Conservation (phyloP, 1,140 invertebrate species). For the Ericerus pela region DNA sequence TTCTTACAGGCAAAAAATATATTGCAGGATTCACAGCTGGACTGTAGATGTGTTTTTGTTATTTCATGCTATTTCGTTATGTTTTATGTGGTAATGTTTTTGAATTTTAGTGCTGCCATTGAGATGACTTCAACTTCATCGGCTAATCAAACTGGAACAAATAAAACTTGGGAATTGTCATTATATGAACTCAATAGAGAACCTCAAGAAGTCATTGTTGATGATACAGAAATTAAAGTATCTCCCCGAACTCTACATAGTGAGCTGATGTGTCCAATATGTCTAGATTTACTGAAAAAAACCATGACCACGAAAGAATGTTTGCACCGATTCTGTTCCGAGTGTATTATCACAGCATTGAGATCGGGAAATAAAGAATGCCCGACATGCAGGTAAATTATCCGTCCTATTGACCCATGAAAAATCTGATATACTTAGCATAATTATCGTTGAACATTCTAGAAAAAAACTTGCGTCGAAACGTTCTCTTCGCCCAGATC, state of each 20-base stretch:
- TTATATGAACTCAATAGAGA: slow-evolving; percentile 91
- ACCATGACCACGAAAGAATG: slow-evolving; percentile 99
- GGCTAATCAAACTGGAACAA: slow-evolving; percentile 52
- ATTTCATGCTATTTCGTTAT: too few relatives aligned
- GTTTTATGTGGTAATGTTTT: too few relatives aligned
- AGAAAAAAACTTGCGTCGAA: slow-evolving; percentile 97
- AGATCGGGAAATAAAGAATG: slow-evolving; percentile 99
- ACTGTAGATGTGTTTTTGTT: too few relatives aligned
- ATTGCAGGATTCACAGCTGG: too few relatives aligned
- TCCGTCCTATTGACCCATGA: background rate
- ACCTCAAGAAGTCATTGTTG: slow-evolving; percentile 76
- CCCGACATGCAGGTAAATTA: slow-evolving; percentile 60
- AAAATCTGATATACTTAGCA: background rate
- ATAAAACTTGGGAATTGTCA: slow-evolving; percentile 95
- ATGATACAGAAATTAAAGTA: slow-evolving; percentile 91
- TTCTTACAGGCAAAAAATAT: too few relatives aligned
- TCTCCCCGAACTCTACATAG: slow-evolving; percentile 89
- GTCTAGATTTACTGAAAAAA: slow-evolving; percentile 96
- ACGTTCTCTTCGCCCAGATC: slow-evolving; percentile 86
- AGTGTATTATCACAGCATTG: slow-evolving; percentile 96
- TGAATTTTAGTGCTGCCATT: too few relatives aligned
- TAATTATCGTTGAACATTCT: background rate
- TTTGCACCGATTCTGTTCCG: slow-evolving; percentile 94
- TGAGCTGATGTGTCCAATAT: slow-evolving; percentile 98
- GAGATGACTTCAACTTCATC: slow-evolving; percentile 34